Evolutionary conservation across 1,140 invertebrate genomes (phyloP).

Genomic region (Drosophila biarmipes): DNA sequence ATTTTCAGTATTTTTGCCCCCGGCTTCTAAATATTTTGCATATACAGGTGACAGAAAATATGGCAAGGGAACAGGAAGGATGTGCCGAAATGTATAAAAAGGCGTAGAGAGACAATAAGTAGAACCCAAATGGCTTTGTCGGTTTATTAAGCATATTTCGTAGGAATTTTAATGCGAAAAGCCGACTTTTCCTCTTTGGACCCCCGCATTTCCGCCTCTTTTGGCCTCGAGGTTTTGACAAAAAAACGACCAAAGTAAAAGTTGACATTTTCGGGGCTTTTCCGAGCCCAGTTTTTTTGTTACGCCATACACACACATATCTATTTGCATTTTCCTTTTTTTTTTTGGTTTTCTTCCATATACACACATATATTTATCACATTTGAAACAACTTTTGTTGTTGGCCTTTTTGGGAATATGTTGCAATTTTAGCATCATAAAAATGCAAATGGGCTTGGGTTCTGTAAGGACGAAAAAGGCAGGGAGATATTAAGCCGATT

Average conservation of each 20-base stretch:
- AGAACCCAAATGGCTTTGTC: conserved; percentile 58
- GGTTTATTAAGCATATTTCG: conserved; percentile 63
- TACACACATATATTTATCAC: conserved; percentile 27
- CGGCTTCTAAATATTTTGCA: conserved; percentile 39
- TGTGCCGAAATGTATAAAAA: background rate
- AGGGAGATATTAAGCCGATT: conserved; percentile 44
- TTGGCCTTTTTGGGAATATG: conserved; percentile 36
- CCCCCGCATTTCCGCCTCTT: conserved; percentile 1
- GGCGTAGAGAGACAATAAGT: conserved; percentile 20
- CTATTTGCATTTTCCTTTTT: conserved; percentile 31
- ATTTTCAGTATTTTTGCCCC: background rate
- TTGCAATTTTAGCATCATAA: conserved; percentile 63
- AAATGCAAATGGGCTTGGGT: conserved; percentile 49
- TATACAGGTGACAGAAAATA: conserved; percentile 34
- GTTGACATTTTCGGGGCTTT: conserved; percentile 21
- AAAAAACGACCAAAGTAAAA: conserved; percentile 6
- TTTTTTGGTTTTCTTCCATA: conserved; percentile 1
- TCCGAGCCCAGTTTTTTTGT: background rate
- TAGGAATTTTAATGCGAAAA: conserved; percentile 54
- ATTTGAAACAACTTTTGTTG: conserved; percentile 36
- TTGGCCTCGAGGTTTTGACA: conserved; percentile 5
- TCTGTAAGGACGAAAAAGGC: background rate
- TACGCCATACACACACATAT: conserved; percentile 8
- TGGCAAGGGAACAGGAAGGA: background rate
- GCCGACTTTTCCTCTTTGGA: conserved; percentile 21